These are phyloP conservation scores for Epizoanthus ramosus DNA, from an alignment of 92 coral and sea anemone species.

Conservation along the genomic window DNA sequence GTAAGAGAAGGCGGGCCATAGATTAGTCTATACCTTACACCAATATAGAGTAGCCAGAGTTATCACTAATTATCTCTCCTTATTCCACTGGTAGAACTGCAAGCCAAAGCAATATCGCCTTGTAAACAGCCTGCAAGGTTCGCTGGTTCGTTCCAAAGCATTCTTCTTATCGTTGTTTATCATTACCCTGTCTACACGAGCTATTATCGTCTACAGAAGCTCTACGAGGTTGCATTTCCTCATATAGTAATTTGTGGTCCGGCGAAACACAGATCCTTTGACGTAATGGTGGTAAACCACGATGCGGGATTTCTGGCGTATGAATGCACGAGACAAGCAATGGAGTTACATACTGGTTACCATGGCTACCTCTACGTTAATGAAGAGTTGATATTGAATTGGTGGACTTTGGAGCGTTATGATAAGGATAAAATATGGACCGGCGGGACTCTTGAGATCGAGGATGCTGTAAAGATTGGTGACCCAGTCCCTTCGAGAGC, in stretches of 20 bases:
- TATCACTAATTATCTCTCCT: too few relatives aligned
- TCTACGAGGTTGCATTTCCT: constrained; percentile 10
- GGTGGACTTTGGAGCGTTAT: constrained; percentile 27
- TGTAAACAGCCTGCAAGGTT: background rate
- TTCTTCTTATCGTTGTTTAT: background rate
- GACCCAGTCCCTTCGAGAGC: background rate
- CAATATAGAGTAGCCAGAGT: too few relatives aligned
- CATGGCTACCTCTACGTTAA: constrained; percentile 19
- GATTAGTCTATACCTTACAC: too few relatives aligned
- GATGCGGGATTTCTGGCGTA: background rate
- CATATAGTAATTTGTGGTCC: constrained; percentile 1
- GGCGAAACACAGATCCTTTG: background rate
- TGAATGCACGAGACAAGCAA: constrained; percentile 5
- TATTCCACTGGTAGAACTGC: background rate
- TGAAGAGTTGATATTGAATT: constrained; percentile 20
- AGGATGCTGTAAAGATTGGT: constrained; percentile 15
- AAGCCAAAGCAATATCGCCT: background rate
- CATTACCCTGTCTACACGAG: constrained; percentile 12
- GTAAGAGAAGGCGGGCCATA: too few relatives aligned
- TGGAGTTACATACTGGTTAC: background rate
- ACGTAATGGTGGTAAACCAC: background rate
- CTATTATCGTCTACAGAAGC: constrained; percentile 2
- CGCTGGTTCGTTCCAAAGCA: background rate
- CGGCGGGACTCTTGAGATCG: constrained; percentile 6
- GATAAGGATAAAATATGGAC: constrained; percentile 22